Conservation (phyloP, 2,888 invertebrate genomes). For the Linyphia triangularis region DNA sequence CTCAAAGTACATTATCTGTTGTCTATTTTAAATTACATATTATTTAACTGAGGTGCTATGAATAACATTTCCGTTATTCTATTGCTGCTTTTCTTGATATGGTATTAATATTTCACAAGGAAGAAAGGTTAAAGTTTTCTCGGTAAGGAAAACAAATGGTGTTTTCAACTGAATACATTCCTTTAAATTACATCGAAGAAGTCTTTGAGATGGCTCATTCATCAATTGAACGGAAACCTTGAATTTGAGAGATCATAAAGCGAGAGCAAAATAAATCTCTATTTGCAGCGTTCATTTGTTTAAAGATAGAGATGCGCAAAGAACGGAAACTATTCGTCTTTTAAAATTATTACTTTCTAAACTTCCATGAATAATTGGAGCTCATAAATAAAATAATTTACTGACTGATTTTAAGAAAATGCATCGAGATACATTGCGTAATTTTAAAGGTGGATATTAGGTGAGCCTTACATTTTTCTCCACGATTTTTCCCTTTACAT, state of each 20-base stretch:
- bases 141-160: conserved; percentile 12
- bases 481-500: too few species aligned
- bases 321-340: background rate
- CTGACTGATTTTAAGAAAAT: background rate
- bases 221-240: background rate
- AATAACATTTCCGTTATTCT: too few species aligned
- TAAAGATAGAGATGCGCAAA: background rate
- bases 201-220: background rate
- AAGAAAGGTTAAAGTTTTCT: background rate
- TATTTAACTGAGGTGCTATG: too few species aligned
- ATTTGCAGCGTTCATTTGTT: conserved; percentile 7
- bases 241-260: conserved; percentile 22
- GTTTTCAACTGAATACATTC: background rate
- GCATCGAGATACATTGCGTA: too few species aligned
- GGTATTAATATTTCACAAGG: too few species aligned
- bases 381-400: background rate
- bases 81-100: too few species aligned
- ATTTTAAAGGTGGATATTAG: too few species aligned
- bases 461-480: too few species aligned
- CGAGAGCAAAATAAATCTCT: conserved; percentile 19
- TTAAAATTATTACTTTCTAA: background rate
- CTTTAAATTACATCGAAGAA: conserved; percentile 18
- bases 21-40: too few species aligned
- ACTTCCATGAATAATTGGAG: background rate
- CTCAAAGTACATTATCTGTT: too few species aligned